A percentile compares a stretch with the other conserved stretches of the same genome.
These are phyloP conservation scores for Melinopterus prodromus DNA, from an alignment of 2,888 invertebrate species.

Conservation along the genomic window DNA sequence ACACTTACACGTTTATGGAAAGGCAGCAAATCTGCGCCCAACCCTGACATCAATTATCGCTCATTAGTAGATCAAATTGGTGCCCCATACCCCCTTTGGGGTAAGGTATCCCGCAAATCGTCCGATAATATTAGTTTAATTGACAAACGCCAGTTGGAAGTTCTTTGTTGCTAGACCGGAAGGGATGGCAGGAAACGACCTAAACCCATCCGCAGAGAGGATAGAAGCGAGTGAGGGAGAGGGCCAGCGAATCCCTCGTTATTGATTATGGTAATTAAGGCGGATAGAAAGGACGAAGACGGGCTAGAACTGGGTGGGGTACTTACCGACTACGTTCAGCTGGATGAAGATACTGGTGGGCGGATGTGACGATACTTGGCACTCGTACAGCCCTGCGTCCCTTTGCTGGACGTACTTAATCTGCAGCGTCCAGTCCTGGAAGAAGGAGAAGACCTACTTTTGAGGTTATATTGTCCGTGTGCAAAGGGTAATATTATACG, in stretches of 20 bases:
- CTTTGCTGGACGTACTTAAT: slow-evolving; percentile 87
- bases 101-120: neutral
- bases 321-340: slow-evolving; percentile 88
- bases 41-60: neutral
- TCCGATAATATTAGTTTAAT: slow-evolving; percentile 4
- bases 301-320: neutral
- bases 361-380: slow-evolving; percentile 91
- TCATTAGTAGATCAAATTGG: neutral
- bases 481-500: slow-evolving; percentile 6
- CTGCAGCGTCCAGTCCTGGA: slow-evolving; percentile 90
- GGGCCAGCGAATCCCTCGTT: slow-evolving; percentile 14
- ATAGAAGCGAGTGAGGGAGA: neutral
- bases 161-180: neutral
- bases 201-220: neutral
- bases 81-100: neutral
- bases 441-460: slow-evolving; percentile 47
- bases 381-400: slow-evolving; percentile 88
- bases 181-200: neutral
- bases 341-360: slow-evolving; percentile 88
- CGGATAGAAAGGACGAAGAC: neutral
- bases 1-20: neutral
- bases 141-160: slow-evolving; percentile 4
- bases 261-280: slow-evolving; percentile 32
- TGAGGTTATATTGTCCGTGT: slow-evolving; percentile 41
- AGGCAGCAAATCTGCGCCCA: neutral